Evolutionary conservation across 2,113 vertebrate genomes (phyloP), one percentile per base, ranked within the genome.

Genomic region (Talpa occidentalis): DNA sequence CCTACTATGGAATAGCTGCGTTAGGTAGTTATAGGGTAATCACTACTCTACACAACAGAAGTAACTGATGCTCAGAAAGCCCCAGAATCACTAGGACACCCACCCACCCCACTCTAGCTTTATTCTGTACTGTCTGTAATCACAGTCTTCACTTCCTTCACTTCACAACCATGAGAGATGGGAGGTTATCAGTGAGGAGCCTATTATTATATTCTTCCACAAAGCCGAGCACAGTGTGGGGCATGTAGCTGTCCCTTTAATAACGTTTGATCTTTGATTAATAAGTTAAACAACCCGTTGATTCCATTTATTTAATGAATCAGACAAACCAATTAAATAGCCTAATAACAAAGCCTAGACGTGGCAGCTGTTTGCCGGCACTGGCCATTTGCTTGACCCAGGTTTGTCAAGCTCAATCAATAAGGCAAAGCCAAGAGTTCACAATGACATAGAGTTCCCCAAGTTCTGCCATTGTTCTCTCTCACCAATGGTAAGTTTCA

Each of bases 351-450:
- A 94, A 95, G 77, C 14, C 74, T 40, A 72, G 90, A 60, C 60
- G 60, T 6, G 42, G 79, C 97, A 96, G 94, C 95, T 96, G 97
- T 87, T 90, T 72, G 94, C 91, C 1, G 3, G 83, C 76, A 54
- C 86, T 87, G 66, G 95, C 87, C 96, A 96, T 95, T 64, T 95
- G 95, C 77, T 93, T 81, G 87, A 91, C 69, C 6, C 59, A 93
- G 92, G 14, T 87, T 88, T 96, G 95, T 97, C 97, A 96, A 96
- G 84, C 92, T 93, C 77, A 80, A 96, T 94, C 89, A 94, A 62
- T 64, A 62, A 88, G 88, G 91, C 32, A 14, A 83, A 87, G 70
- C n/a, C 86, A 90, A 4, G 35, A 78, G 85, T 42, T 76, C 86
- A 54, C 82, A 30, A 7, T 60, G 93, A 93, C 94, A 85, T 22